Evolutionary conservation across 1,140 invertebrate genomes (phyloP), one percentile per base, ranked within the genome.

Genomic region (Drosophila equinoxialis): DNA sequence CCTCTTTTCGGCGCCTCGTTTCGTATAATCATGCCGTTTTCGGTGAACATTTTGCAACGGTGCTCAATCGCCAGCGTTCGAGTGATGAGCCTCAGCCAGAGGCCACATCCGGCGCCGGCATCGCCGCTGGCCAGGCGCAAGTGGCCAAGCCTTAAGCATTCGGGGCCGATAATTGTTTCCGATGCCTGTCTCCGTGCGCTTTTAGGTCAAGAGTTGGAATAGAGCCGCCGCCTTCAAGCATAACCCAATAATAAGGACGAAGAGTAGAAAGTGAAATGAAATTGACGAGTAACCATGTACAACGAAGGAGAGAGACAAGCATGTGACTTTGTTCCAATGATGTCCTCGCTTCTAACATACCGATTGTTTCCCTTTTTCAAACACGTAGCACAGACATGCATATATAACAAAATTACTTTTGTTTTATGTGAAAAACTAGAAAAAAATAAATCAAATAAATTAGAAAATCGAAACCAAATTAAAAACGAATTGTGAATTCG

Each of bases 1-100:
- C 79, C 65, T 85, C 86, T 10, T 82, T 92, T 13, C 83, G 89
- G n/a, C 90, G 91, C 1, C 65, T 92, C 1, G 84, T 91, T 11
- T 71, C 74, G 37, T 92, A 92, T 68, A 92, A 92, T 65, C 91
- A 91, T 58, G 89, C 90, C 14, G 91, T 92, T 1, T 92, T 91
- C 58, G 90, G 91, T 11, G 90, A 92, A 42, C 84, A 92, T 62
- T 91, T 92, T 8, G 59, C 79, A 10, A 48, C 79, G 42, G 59
- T 91, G 20, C 75, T 91, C 8, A 75, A 64, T 37, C 59, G 63
- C 23, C 65, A 71, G 37, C 39, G 13, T 1, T n/a, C 11, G 1
- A 69, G 26, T 26, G 54, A 10, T 1, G 74, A 68, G 14, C 14
- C 63, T 0, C 17, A 1, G 1, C 11, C 65, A 0, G 78, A 69